phyloP scores from a whole-genome alignment of 2,888 invertebrate genomes.

The Congeria kusceri region DNA sequence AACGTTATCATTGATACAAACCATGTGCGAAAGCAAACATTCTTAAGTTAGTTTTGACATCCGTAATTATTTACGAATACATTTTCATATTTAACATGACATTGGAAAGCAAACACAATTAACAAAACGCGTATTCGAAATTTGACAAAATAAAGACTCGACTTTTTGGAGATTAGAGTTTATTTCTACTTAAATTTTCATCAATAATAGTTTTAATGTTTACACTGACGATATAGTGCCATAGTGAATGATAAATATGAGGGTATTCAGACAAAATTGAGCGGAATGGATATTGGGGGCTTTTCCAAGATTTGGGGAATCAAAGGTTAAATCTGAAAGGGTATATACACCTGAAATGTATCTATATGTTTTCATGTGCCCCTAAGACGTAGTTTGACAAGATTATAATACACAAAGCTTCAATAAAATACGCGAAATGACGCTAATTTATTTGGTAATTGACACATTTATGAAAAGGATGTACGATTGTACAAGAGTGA shows the following conservation, averaged over 20 bases:
- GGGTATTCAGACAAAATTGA: too few relatives aligned
- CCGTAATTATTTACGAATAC: conserved; percentile 14
- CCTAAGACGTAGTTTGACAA: conserved; percentile 12
- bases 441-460: too few relatives aligned
- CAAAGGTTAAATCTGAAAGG: conserved; percentile 30
- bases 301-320: background rate
- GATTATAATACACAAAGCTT: conserved; percentile 19
- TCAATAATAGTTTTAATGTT: conserved; percentile 29
- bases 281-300: too few relatives aligned
- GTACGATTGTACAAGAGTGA: too few relatives aligned
- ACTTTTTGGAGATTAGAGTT: conserved; percentile 25
- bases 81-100: background rate
- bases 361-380: conserved; percentile 7
- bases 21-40: too few relatives aligned
- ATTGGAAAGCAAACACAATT: too few relatives aligned
- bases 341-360: conserved; percentile 20
- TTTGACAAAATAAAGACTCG: conserved; percentile 8
- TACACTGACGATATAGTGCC: conserved; percentile 23
- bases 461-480: too few relatives aligned
- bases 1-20: too few relatives aligned
- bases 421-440: background rate
- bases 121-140: background rate
- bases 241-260: conserved; percentile 25
- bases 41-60: too few relatives aligned
- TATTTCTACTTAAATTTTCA: conserved; percentile 26